A percentile compares a stretch with the other conserved stretches of the same genome.
These are phyloP conservation scores for Epistrophella euchroma DNA, from an alignment of 2,888 invertebrate genomes.

Conservation along the genomic window DNA sequence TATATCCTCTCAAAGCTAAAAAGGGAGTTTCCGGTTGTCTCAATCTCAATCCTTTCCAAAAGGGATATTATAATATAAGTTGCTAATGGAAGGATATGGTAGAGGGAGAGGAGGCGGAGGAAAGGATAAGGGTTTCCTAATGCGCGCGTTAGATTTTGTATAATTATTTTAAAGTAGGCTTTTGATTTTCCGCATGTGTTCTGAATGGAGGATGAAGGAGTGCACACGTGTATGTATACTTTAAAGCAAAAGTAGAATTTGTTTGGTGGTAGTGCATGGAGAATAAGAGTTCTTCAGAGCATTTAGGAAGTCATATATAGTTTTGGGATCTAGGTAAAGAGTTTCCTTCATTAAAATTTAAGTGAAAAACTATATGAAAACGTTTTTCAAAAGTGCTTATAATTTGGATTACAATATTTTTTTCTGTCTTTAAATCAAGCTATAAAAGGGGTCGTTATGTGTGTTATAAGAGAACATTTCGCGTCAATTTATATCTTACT, in stretches of 20 bases:
- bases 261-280: not conserved
- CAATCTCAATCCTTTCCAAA: constrained; percentile 26
- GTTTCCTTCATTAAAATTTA: constrained; percentile 50
- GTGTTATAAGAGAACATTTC: not conserved
- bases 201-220: not conserved
- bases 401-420: not conserved
- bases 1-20: constrained; percentile 53
- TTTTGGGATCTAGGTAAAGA: constrained; percentile 16
- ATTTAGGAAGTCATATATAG: constrained; percentile 18
- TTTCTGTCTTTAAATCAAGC: not conserved
- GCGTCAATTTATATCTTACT: not conserved
- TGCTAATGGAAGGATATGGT: constrained; percentile 14
- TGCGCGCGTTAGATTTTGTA: constrained; percentile 53
- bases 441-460: not conserved
- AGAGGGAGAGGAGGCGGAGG: not conserved
- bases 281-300: not conserved
- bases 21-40: constrained; percentile 36
- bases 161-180: constrained; percentile 70
- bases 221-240: not conserved
- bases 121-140: constrained; percentile 9
- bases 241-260: constrained; percentile 9
- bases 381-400: constrained; percentile 18
- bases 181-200: constrained; percentile 64
- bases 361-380: constrained; percentile 30
- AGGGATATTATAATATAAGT: constrained; percentile 20